These are phyloP conservation scores for Agrochola litura DNA, from an alignment of 2,888 invertebrate species.

Conservation along the genomic window DNA sequence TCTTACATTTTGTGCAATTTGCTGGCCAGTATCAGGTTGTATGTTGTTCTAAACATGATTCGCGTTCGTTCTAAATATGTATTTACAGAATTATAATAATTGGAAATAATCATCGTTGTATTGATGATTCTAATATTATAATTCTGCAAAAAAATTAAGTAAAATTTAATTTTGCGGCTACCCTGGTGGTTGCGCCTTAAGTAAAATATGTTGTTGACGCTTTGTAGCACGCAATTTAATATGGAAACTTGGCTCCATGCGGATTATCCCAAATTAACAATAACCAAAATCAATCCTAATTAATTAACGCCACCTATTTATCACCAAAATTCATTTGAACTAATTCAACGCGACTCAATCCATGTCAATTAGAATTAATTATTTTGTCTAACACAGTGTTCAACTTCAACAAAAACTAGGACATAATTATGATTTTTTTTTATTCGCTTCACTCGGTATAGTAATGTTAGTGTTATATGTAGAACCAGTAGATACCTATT, in stretches of 20 bases:
- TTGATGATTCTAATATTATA: no score
- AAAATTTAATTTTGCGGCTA: no score
- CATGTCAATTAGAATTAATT: slow-evolving; percentile 22
- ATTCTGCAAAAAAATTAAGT: no score
- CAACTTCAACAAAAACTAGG: not conserved
- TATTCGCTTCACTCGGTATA: not conserved
- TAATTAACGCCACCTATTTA: slow-evolving; percentile 3
- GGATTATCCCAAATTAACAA: not conserved
- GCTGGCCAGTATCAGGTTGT: no score
- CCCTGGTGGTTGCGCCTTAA: no score
- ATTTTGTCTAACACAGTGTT: slow-evolving; percentile 14
- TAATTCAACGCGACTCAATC: not conserved
- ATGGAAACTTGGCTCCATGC: not conserved
- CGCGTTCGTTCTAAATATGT: no score
- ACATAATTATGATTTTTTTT: slow-evolving; percentile 6
- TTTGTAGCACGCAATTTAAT: not conserved
- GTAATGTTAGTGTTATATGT: not conserved
- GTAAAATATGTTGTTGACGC: not conserved
- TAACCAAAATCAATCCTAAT: slow-evolving; percentile 7
- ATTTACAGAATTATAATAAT: no score
- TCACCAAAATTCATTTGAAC: slow-evolving; percentile 4
- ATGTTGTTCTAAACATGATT: no score
- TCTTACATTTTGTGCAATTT: no score
- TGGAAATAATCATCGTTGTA: no score
- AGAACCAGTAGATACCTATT: not conserved